Percentiles rank a stretch among this genome's conserved stretches.
These are phyloP conservation scores for Speoplatyrhinus poulsoni DNA, from an alignment of 2,113 vertebrate genomes.

Conservation along the genomic window DNA sequence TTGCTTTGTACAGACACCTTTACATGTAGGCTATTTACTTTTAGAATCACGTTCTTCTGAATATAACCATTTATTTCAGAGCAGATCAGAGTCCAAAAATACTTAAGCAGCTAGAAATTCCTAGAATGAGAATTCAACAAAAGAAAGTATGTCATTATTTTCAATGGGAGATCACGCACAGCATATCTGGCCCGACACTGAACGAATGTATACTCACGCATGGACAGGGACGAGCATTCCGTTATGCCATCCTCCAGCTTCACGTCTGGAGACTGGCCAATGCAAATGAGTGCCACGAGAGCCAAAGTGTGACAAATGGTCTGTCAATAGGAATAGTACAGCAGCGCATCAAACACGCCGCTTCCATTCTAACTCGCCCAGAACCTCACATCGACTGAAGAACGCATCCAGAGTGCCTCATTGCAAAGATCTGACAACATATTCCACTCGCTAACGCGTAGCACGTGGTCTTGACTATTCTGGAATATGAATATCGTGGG, in stretches of 20 bases:
- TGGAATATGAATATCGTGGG: not conserved
- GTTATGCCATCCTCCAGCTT: slow-evolving; percentile 48
- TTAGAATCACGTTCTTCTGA: not conserved
- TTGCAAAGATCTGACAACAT: slow-evolving; percentile 29
- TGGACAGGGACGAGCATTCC: slow-evolving; percentile 53
- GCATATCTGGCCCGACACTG: slow-evolving; percentile 22
- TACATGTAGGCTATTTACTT: not conserved
- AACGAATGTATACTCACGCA: slow-evolving; percentile 41
- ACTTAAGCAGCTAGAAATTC: slow-evolving; percentile 19
- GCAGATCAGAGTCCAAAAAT: not conserved
- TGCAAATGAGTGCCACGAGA: slow-evolving; percentile 63
- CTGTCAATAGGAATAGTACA: slow-evolving; percentile 61
- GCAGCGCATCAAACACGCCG: slow-evolving; percentile 47
- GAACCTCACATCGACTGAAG: slow-evolving; percentile 24
- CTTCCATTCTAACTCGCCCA: not conserved
- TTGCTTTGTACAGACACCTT: not conserved
- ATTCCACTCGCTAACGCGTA: not conserved
- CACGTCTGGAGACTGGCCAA: slow-evolving; percentile 54
- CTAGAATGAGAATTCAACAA: slow-evolving; percentile 23
- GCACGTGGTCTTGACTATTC: not conserved
- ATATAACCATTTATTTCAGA: not conserved
- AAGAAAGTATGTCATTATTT: slow-evolving; percentile 20
- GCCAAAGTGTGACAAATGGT: slow-evolving; percentile 71
- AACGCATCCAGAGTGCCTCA: slow-evolving; percentile 21
- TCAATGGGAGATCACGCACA: not conserved